Base-by-base conservation (phyloP, 2,113 vertebrate species). In the Tenebrosternarchus preto region DNA sequence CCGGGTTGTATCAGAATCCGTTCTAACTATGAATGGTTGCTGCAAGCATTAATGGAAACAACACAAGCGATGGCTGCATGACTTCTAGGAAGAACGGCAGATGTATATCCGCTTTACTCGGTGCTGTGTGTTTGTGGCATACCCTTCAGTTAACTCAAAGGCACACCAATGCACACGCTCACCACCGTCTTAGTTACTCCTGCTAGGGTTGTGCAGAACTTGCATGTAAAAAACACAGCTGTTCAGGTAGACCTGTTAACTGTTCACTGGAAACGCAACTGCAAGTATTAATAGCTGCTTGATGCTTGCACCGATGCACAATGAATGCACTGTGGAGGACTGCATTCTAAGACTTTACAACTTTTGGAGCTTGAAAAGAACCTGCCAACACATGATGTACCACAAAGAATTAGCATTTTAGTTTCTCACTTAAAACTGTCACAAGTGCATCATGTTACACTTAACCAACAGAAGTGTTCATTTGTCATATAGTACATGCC, bases 41-140 rank as follows among this genome's bases (percentile, higher is more conserved):
- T 67, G 4, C 17, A 39, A 19, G 64, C 4, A 19, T 17, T 64
- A 56, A 73, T n/a, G 60, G 36, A 61, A 25, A 46, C 57, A 33
- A 36, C 19, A 53, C 19, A 61, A 43, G 36, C 79, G 73, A 36
- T 63, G 19, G 22, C 24, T 80, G 15, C 66, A 36, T 31, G 46
- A 89, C 86, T 94, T 94, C 92, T 92, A 93, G 91, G 93, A 93
- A 94, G 91, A 93, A 93, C 93, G 91, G 87, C 92, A 92, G 56
- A 4, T 78, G 87, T 86, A 90, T 86, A 91, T 90, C 90, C 89
- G 91, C 83, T 83, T 82, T 57, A 55, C 22, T 82, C 78, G 79
- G 29, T 39, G 77, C 68, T 81, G 53, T 39, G 80, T 74, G 74
- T 89, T 89, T 90, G 89, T 92, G 89, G 88, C 89, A 91, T 86